Percentiles rank a stretch among this genome's conserved stretches.
phyloP scores from a whole-genome alignment of 2,797 vertebrate species.

The Lacerta agilis region DNA sequence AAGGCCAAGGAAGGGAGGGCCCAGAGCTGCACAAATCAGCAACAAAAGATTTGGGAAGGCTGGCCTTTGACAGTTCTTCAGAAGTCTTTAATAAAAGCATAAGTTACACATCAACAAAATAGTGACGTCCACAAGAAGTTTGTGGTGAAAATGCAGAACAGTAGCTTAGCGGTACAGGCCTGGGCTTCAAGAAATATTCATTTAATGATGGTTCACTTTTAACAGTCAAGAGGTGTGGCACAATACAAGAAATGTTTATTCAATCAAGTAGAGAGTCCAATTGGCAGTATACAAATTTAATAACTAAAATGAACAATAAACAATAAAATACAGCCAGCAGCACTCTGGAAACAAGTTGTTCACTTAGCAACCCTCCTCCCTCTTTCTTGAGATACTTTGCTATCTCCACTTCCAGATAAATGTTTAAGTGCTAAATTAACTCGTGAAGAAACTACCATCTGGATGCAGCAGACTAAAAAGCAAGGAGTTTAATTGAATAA shows the following conservation, averaged over 20 bases:
- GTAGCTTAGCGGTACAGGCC: background rate
- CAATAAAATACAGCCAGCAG: background rate
- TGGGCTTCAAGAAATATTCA: background rate
- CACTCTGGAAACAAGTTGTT: background rate
- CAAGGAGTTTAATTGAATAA: background rate
- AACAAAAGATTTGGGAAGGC: background rate
- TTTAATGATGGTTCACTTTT: background rate
- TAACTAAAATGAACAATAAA: background rate
- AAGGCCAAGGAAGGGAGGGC: background rate
- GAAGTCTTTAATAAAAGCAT: background rate
- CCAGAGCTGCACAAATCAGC: background rate
- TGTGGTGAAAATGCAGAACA: background rate
- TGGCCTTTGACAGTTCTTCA: background rate
- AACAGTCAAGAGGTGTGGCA: background rate
- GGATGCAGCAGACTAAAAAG: background rate
- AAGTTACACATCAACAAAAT: background rate
- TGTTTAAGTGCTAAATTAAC: background rate
- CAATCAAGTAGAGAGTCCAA: background rate
- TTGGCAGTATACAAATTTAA: no score
- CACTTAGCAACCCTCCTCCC: background rate
- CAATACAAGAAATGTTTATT: background rate
- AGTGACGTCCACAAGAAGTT: background rate
- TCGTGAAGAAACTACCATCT: background rate
- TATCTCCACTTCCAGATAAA: background rate
- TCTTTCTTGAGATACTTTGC: background rate